Conservation (phyloP, 2,113 vertebrate species). For the Vimba vimba region DNA sequence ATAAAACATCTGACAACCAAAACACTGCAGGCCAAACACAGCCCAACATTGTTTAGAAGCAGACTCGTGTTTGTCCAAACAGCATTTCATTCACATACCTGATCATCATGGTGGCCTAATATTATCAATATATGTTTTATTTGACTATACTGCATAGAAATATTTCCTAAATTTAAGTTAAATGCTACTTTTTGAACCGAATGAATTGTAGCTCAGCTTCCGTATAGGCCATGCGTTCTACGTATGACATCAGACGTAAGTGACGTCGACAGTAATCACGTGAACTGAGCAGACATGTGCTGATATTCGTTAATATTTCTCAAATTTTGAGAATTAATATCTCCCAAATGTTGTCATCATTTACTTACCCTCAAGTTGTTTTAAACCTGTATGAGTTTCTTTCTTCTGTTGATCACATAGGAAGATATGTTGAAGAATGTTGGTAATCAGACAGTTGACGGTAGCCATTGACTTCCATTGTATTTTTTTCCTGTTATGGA, state of each 20-base stretch:
- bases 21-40: background rate
- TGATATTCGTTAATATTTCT: background rate
- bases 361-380: no score
- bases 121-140: background rate
- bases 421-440: no score
- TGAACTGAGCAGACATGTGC: background rate
- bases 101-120: background rate
- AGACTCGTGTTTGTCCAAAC: background rate
- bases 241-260: background rate
- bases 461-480: no score
- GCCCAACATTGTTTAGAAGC: background rate
- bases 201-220: no score
- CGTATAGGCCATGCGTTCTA: no score
- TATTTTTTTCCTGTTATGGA: no score
- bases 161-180: background rate
- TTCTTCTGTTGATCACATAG: no score
- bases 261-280: background rate
- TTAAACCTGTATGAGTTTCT: no score
- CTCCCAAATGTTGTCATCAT: no score
- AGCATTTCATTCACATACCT: background rate
- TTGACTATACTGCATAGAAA: background rate
- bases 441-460: no score
- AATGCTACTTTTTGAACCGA: no score
- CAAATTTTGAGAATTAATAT: no score
- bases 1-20: background rate